phyloP scores from a whole-genome alignment of 2,113 vertebrate species.

The Melanerpes formicivorus region DNA sequence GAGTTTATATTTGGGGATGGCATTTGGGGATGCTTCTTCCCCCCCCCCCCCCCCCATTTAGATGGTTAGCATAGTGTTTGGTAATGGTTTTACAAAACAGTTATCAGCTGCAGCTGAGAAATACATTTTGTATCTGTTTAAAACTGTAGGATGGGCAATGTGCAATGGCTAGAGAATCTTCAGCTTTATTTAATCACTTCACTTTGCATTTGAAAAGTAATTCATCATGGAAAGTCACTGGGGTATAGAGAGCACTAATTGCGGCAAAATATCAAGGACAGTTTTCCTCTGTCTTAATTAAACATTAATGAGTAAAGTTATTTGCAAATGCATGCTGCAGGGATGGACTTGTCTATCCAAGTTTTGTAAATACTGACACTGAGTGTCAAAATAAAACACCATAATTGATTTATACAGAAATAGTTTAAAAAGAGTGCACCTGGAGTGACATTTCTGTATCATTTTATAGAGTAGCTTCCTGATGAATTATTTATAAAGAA shows the following conservation, averaged over 20 bases:
- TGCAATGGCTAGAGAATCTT: conserved; percentile 74
- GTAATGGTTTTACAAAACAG: background rate
- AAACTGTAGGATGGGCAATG: conserved; percentile 53
- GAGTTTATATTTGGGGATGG: background rate
- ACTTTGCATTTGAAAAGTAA: conserved; percentile 87
- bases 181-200: conserved; percentile 84
- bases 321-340: conserved; percentile 81
- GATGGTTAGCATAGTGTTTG: background rate
- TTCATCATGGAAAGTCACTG: conserved; percentile 84
- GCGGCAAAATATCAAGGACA: conserved; percentile 85
- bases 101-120: background rate
- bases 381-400: conserved; percentile 81
- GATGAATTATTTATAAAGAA: conserved; percentile 82
- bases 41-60: too few species aligned
- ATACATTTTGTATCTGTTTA: conserved; percentile 36
- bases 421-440: conserved; percentile 76
- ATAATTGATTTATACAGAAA: conserved; percentile 84
- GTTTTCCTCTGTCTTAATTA: conserved; percentile 87
- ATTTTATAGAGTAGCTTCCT: conserved; percentile 77
- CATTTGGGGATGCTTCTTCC: too few species aligned
- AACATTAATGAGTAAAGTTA: conserved; percentile 87
- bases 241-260: conserved; percentile 84
- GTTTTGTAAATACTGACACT: conserved; percentile 82
- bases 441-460: conserved; percentile 72
- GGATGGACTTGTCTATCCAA: conserved; percentile 80